A percentile compares a stretch with the other conserved stretches of the same genome.
Conservation (phyloP, 35 echinoderm and acorn worm genomes). For the Chiridota heheva region DNA sequence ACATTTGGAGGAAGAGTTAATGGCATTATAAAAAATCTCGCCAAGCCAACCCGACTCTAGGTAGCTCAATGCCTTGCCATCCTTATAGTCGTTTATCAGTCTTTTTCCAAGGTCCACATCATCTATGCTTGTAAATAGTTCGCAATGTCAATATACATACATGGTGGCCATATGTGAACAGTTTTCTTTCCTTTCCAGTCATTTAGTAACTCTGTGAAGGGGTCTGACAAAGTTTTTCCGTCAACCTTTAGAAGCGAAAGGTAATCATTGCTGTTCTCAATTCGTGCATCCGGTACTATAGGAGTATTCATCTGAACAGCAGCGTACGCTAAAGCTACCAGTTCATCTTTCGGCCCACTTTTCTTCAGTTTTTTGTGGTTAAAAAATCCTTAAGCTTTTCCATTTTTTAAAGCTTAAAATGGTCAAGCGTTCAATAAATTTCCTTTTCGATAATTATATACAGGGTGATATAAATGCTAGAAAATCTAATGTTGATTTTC, state of each 20-base stretch:
- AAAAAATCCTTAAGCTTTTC: background rate
- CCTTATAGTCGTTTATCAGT: constrained; percentile 41
- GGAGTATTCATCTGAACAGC: background rate
- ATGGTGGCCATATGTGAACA: background rate
- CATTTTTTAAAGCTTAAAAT: background rate
- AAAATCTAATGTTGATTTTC: too few relatives aligned
- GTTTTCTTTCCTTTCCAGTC: background rate
- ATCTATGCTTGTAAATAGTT: constrained; percentile 19
- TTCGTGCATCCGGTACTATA: background rate
- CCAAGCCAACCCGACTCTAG: constrained; percentile 24
- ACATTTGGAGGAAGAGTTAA: background rate
- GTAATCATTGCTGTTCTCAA: too few relatives aligned
- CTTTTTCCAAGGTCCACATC: background rate
- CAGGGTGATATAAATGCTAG: too few relatives aligned
- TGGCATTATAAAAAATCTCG: constrained; percentile 30
- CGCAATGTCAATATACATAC: constrained; percentile 33
- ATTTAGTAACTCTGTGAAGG: too few relatives aligned
- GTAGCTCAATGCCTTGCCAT: constrained; percentile 20
- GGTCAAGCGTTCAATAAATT: background rate
- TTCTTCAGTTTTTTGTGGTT: background rate
- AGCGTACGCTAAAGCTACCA: background rate
- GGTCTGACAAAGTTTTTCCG: too few relatives aligned
- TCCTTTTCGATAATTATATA: too few relatives aligned
- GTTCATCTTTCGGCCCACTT: background rate
- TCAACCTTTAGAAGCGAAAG: too few relatives aligned